A percentile compares a stretch with the other conserved stretches of the same genome.
These are phyloP conservation scores for Diabrotica undecimpunctata DNA, from an alignment of 1,140 invertebrate species.

Conservation along the genomic window DNA sequence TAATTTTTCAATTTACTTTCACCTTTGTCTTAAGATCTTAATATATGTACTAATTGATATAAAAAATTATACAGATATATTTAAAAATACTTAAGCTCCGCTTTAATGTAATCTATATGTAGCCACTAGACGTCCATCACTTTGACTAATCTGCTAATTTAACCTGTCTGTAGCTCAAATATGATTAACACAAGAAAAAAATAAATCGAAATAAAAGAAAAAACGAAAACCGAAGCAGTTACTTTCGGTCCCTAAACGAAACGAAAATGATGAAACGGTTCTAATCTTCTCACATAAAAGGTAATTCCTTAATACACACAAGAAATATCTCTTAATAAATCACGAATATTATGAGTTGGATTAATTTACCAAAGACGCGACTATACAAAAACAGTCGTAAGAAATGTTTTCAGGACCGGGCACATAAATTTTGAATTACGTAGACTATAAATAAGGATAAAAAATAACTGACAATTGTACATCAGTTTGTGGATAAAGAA, in stretches of 20 bases:
- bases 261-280: not conserved
- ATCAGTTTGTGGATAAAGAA: too few species aligned
- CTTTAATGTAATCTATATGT: too few species aligned
- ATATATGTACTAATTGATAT: too few species aligned
- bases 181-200: slow-evolving; percentile 4
- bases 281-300: slow-evolving; percentile 2
- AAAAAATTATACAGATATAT: too few species aligned
- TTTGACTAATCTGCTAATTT: not conserved
- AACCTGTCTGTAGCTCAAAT: not conserved
- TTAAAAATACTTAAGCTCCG: too few species aligned
- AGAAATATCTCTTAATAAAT: slow-evolving; percentile 3
- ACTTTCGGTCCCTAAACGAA: slow-evolving; percentile 7
- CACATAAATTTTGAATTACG: not conserved
- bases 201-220: slow-evolving; percentile 6
- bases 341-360: not conserved
- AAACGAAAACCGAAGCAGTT: slow-evolving; percentile 6
- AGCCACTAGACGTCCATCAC: not conserved
- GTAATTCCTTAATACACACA: slow-evolving; percentile 2
- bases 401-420: not conserved
- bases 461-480: too few species aligned
- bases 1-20: too few species aligned
- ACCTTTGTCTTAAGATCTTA: too few species aligned
- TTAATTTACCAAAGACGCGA: slow-evolving; percentile 1
- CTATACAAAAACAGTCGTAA: not conserved
- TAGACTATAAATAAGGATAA: too few species aligned